Evolutionary conservation across 2,797 vertebrate species (phyloP), one percentile per base, ranked within the genome.

Genomic region (Poecilia picta): DNA sequence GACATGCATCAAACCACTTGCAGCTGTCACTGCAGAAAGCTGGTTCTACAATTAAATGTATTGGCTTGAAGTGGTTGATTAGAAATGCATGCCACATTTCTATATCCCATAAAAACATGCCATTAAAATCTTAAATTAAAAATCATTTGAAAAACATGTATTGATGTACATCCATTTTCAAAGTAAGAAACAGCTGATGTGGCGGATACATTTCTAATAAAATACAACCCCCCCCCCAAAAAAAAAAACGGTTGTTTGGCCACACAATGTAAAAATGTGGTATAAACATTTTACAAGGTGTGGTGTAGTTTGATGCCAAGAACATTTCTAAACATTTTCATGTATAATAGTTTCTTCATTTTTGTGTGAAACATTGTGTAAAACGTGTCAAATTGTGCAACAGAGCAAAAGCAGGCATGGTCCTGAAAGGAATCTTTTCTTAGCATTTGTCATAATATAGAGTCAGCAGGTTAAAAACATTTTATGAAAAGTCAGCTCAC

Each of bases 391-490:
- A 45, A 72, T n/a, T 12, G 41, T 62, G 39, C 23, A 36, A 41
- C 10, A 5, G n/a, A 28, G n/a, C 10, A 57, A 10, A 43, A 70
- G 68, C 12, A 71, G 23, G 2, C 47, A 68, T 68, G 20, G 57
- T 28, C 66, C 41, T 51, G 51, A 45, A 41, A n/a, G 74, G 23
- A 25, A 0, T 70, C 36, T 74, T 1, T 43, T 31, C 47, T 51
- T 39, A 10, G 49, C 11, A 41, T 72, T 62, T 28, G 23, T 47
- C 33, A 46, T 72, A 31, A 33, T 13, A 25, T 64, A 8, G 28
- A 59, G 68, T n/a, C 28, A 74, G 45, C 45, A 76, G 68, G 43
- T 41, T 45, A 41, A 85, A 7, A 7, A 18, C 6, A 62, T 45
- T 57, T 46, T 74, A 45, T 28, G 5, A 23, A 1, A 55, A 5